Percentiles rank a stretch among this genome's conserved stretches.
Evolutionary conservation across 2,113 vertebrate genomes (phyloP).

Genomic region (Brachirus orientalis): DNA sequence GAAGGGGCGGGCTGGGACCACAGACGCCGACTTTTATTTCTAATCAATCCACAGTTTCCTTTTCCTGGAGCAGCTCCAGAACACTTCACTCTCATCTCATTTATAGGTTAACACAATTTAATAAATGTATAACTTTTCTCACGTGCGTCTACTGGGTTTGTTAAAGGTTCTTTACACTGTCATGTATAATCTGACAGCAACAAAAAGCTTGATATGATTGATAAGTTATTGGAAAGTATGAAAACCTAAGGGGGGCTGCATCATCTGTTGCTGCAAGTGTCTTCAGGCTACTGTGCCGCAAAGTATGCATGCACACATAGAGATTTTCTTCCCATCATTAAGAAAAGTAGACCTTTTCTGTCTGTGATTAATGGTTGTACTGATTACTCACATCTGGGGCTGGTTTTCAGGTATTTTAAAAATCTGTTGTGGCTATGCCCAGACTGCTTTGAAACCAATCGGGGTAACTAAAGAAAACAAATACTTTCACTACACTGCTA

Average conservation of each 20-base stretch:
- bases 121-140: neutral
- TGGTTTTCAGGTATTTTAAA: slow-evolving; percentile 64
- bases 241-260: slow-evolving; percentile 12
- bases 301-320: slow-evolving; percentile 54
- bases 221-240: slow-evolving; percentile 6
- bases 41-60: slow-evolving; percentile 11
- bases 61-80: neutral
- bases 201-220: neutral
- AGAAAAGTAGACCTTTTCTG: slow-evolving; percentile 34
- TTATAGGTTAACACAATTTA: neutral
- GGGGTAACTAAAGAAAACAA: slow-evolving; percentile 22
- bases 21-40: slow-evolving; percentile 28
- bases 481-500: slow-evolving; percentile 13
- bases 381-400: slow-evolving; percentile 76
- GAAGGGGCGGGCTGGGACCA: slow-evolving; percentile 70
- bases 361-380: slow-evolving; percentile 60
- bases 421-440: slow-evolving; percentile 63
- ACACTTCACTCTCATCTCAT: neutral
- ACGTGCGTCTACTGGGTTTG: neutral
- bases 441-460: slow-evolving; percentile 43
- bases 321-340: slow-evolving; percentile 59
- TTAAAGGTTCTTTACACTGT: too few species aligned
- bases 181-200: neutral
- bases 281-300: slow-evolving; percentile 47
- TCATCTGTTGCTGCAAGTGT: slow-evolving; percentile 23